Percentiles rank a stretch among this genome's conserved stretches.
phyloP scores from a whole-genome alignment of 2,113 vertebrate species.

The Rousettus leschenaultii region DNA sequence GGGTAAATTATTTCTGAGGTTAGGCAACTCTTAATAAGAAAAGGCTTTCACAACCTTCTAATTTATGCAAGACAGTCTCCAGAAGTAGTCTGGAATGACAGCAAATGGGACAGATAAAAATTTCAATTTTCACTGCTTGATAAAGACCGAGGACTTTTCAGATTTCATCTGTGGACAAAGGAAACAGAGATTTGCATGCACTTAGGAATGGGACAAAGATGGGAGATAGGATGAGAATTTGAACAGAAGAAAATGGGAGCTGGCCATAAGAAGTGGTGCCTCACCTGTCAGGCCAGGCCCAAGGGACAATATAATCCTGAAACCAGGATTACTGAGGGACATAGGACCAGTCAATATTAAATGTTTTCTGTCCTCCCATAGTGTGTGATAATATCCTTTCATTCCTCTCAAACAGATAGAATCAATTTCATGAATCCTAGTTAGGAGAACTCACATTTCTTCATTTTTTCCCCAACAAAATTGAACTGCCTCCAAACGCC shows the following conservation, averaged over 20 bases:
- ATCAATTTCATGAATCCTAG: not conserved
- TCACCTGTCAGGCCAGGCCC: not conserved
- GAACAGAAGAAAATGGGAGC: not conserved
- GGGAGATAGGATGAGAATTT: not conserved
- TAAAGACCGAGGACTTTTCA: constrained; percentile 18
- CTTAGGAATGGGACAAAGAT: not conserved
- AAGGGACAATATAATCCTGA: not conserved
- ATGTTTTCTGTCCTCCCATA: not conserved
- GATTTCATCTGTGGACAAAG: not conserved
- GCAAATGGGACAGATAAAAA: not conserved
- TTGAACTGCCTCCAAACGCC: not conserved
- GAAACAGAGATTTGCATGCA: not conserved
- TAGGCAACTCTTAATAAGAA: not conserved
- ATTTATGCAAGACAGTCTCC: not conserved
- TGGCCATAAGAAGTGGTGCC: not conserved
- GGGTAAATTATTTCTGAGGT: not conserved
- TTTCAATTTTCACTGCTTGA: not conserved
- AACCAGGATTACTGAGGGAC: not conserved
- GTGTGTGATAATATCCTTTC: not conserved
- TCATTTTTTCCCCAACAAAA: not conserved
- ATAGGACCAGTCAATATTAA: not conserved
- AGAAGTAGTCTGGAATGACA: not conserved
- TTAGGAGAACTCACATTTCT: not conserved
- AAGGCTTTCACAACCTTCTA: not conserved
- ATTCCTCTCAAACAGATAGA: not conserved